A percentile compares a stretch with the other conserved stretches of the same genome.
Evolutionary conservation across 2,797 vertebrate species (phyloP).

Genomic region (Tenualosa thibaudeaui): DNA sequence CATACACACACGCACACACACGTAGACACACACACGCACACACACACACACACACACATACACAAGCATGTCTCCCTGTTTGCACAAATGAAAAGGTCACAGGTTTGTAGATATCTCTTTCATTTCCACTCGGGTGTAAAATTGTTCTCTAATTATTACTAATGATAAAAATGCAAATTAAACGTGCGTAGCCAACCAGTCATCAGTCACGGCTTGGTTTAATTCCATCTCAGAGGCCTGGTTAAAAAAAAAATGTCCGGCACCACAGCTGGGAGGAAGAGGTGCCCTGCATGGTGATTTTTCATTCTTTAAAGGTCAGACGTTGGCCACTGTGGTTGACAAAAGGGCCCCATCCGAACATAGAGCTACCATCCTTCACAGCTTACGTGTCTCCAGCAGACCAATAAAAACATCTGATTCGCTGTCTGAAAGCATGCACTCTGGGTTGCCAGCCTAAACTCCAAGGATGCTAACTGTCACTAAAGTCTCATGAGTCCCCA

Average conservation of each 20-base stretch:
- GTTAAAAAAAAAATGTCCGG: not conserved
- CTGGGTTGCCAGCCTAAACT: not conserved
- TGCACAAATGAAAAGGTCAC: constrained; percentile 13
- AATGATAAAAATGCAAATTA: constrained; percentile 24
- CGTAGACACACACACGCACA: not conserved
- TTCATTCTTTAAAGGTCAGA: constrained; percentile 15
- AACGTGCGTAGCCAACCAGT: constrained; percentile 10
- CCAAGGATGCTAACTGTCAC: not conserved
- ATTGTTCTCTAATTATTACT: constrained; percentile 27
- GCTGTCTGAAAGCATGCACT: not conserved
- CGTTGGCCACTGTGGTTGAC: not conserved
- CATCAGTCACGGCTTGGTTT: constrained; percentile 17
- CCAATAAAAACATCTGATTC: not conserved
- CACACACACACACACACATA: not conserved
- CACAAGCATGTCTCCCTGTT: not conserved
- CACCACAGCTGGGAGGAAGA: not conserved
- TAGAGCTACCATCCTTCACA: not conserved
- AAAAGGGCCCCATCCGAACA: not conserved
- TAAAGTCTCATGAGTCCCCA: not conserved
- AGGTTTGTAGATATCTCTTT: constrained; percentile 19
- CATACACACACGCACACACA: not conserved
- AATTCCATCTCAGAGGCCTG: constrained; percentile 1
- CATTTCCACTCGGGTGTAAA: constrained; percentile 13
- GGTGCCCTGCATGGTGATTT: constrained; percentile 2
- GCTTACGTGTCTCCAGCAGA: not conserved